phyloP scores from a whole-genome alignment of 2,888 invertebrate genomes.

The Nemapogon koenigi region DNA sequence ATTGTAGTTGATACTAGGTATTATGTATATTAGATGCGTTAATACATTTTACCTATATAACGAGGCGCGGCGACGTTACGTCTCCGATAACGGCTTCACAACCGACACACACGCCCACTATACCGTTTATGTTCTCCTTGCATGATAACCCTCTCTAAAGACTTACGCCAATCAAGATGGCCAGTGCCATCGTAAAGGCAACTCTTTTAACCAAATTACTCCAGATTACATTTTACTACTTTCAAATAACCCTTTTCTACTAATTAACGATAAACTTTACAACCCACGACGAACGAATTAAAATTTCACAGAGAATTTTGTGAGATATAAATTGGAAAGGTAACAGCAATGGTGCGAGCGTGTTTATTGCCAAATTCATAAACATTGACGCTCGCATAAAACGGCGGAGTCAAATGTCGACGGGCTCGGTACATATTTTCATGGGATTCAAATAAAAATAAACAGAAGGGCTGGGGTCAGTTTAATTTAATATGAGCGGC shows the following conservation, averaged over 20 bases:
- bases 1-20: too few relatives aligned
- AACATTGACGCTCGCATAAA: slow-evolving; percentile 55
- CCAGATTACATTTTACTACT: slow-evolving; percentile 44
- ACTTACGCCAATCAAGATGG: slow-evolving; percentile 35
- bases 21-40: slow-evolving; percentile 21
- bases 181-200: slow-evolving; percentile 34
- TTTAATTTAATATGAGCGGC: slow-evolving; percentile 60
- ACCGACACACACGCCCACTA: slow-evolving; percentile 31
- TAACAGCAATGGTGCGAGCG: slow-evolving; percentile 31
- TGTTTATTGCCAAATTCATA: slow-evolving; percentile 61
- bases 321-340: slow-evolving; percentile 36
- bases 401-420: slow-evolving; percentile 35
- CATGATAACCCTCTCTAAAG: slow-evolving; percentile 45
- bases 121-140: slow-evolving; percentile 43
- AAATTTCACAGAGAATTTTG: slow-evolving; percentile 28
- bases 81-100: slow-evolving; percentile 28
- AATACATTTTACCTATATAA: too few relatives aligned
- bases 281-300: slow-evolving; percentile 18
- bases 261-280: slow-evolving; percentile 40
- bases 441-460: slow-evolving; percentile 62
- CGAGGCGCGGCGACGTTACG: slow-evolving; percentile 24
- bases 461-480: slow-evolving; percentile 51
- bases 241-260: slow-evolving; percentile 36
- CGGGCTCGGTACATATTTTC: slow-evolving; percentile 54
- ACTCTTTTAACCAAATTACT: slow-evolving; percentile 47